Evolutionary conservation across 2,797 vertebrate genomes (phyloP).

Genomic region (Calcarius lapponicus): DNA sequence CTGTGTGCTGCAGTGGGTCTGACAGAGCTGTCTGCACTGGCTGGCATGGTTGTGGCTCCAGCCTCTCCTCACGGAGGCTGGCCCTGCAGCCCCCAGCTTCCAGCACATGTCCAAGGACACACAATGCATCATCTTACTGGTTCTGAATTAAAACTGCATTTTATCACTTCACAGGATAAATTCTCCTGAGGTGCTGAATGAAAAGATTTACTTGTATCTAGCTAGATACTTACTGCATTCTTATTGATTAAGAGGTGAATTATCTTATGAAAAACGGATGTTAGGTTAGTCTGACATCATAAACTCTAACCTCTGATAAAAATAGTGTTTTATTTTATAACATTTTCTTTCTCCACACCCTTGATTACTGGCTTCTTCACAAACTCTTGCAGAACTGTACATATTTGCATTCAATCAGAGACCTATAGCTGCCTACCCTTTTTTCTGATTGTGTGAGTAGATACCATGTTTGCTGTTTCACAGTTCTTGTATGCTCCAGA

Average conservation of each 20-base stretch:
- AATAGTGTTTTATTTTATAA: not conserved
- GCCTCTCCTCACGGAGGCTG: not conserved
- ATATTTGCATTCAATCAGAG: not conserved
- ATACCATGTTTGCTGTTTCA: not conserved
- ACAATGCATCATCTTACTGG: rapidly evolving
- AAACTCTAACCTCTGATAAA: not conserved
- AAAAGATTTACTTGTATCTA: not conserved
- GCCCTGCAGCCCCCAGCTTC: not conserved
- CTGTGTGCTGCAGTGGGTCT: not conserved
- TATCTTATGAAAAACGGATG: not conserved
- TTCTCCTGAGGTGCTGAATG: not conserved
- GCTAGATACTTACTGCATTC: not conserved
- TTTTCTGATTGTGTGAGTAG: not conserved
- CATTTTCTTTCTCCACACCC: not conserved
- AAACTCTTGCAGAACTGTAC: not conserved
- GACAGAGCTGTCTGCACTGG: not conserved
- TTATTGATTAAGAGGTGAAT: not conserved
- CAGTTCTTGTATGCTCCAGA: not conserved
- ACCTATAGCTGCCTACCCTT: not conserved
- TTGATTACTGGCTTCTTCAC: not conserved
- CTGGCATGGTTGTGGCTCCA: not conserved
- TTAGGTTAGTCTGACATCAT: not conserved
- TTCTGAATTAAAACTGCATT: not conserved
- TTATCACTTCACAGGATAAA: not conserved
- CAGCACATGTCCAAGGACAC: not conserved